Conservation (phyloP, 2,797 vertebrate genomes). For the Pseudochirops cupreus region DNA sequence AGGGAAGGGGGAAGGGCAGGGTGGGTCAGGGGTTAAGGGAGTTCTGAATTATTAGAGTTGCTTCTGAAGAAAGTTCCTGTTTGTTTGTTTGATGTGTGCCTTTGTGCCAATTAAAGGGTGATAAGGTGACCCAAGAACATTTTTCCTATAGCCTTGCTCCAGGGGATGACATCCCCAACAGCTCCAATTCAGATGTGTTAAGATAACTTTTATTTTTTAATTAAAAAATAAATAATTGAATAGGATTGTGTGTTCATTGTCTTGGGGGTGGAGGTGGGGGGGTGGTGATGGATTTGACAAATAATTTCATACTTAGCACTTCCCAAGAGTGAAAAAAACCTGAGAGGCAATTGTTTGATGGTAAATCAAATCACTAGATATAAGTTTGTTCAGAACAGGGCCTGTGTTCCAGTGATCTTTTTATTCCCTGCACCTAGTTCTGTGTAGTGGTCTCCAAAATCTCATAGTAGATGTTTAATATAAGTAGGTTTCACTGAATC, state of each 20-base stretch:
- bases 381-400: not conserved
- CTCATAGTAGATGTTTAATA: not conserved
- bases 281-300: not conserved
- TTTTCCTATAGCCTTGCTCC: constrained; percentile 80
- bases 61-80: constrained; percentile 76
- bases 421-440: not conserved
- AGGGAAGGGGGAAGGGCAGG: constrained; percentile 14
- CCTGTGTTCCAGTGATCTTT: not conserved
- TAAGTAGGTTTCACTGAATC: not conserved
- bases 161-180: constrained; percentile 82
- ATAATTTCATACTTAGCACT: not conserved
- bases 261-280: constrained; percentile 34
- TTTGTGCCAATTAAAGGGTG: constrained; percentile 65
- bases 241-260: constrained; percentile 59
- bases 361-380: not conserved
- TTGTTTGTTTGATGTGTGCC: constrained; percentile 82
- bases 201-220: constrained; percentile 90
- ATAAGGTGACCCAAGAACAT: constrained; percentile 70
- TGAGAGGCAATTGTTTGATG: not conserved
- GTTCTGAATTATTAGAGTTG: constrained; percentile 58
- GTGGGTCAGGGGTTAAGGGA: constrained; percentile 41
- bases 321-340: not conserved
- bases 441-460: no score
- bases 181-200: constrained; percentile 84
- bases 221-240: constrained; percentile 86